Evolutionary conservation across 53 echinoderm and acorn worm genomes (phyloP).

Genomic region (Paracentrotus lividus): DNA sequence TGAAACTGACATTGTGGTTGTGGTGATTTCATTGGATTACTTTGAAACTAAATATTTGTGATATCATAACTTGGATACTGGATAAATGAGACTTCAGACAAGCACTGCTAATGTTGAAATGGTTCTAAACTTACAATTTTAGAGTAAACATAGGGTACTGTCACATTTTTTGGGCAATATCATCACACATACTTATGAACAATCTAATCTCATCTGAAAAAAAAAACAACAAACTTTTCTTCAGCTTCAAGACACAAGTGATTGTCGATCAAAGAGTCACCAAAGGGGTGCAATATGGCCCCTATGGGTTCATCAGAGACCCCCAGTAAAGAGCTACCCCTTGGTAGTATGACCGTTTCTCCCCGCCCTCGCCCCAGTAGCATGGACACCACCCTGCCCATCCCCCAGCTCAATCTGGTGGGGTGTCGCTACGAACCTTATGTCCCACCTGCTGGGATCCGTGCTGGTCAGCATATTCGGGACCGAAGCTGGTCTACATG

Average conservation of each 20-base stretch:
- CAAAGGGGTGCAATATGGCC: conserved; percentile 25
- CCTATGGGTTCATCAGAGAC: conserved; percentile 60
- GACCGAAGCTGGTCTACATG: conserved; percentile 64
- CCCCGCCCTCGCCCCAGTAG: conserved; percentile 31
- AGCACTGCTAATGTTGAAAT: not conserved
- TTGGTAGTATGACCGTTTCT: not conserved
- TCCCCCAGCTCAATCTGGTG: conserved; percentile 64
- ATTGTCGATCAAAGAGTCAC: not conserved
- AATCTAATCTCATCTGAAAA: not conserved
- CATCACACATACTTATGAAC: not conserved
- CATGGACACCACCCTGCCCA: not conserved
- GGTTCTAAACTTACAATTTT: not conserved
- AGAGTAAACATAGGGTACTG: not conserved
- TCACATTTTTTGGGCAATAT: no score
- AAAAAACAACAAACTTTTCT: not conserved
- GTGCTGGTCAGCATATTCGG: conserved; percentile 58
- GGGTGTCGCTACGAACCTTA: conserved; percentile 68
- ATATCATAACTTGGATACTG: not conserved
- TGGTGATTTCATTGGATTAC: not conserved
- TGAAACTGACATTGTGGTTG: not conserved
- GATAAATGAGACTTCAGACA: not conserved
- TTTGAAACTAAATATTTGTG: no score
- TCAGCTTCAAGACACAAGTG: not conserved
- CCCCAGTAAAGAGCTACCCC: not conserved
- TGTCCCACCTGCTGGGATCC: conserved; percentile 37